These are phyloP conservation scores for Diplodus puntazzo DNA, from an alignment of 2,797 vertebrate species.

Conservation along the genomic window DNA sequence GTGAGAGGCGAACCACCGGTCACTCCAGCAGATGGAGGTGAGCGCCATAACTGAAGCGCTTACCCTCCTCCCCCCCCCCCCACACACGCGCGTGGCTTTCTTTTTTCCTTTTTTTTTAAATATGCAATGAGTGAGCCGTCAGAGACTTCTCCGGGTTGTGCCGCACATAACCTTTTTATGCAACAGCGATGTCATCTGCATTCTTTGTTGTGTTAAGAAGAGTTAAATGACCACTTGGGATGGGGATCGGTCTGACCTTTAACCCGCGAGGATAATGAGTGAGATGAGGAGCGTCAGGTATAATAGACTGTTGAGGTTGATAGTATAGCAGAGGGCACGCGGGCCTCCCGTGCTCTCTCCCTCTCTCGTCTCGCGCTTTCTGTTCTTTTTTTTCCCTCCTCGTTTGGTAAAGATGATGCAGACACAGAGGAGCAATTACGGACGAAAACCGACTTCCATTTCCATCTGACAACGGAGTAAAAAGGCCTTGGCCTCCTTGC, in stretches of 20 bases:
- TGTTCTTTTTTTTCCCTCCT: slow-evolving; percentile 5
- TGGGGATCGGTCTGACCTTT: slow-evolving; percentile 77
- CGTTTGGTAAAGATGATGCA: slow-evolving; percentile 71
- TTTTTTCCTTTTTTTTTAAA: slow-evolving; percentile 59
- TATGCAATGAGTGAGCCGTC: slow-evolving; percentile 72
- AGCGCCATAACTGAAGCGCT: slow-evolving; percentile 50
- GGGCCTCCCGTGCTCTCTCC: slow-evolving; percentile 50
- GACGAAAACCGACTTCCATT: slow-evolving; percentile 63
- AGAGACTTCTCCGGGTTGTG: slow-evolving; percentile 65
- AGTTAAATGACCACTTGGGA: slow-evolving; percentile 87
- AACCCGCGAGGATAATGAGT: slow-evolving; percentile 84
- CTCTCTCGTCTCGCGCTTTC: slow-evolving; percentile 37
- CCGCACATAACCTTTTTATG: slow-evolving; percentile 81
- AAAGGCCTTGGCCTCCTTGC: slow-evolving; percentile 67
- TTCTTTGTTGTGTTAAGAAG: slow-evolving; percentile 83
- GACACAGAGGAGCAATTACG: slow-evolving; percentile 79
- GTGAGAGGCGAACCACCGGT: slow-evolving; percentile 51
- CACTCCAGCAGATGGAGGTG: slow-evolving; percentile 47
- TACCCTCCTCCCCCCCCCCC: background rate
- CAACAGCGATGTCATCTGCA: slow-evolving; percentile 82
- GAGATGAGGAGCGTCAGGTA: slow-evolving; percentile 77
- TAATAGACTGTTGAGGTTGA: slow-evolving; percentile 79
- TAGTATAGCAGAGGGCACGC: slow-evolving; percentile 64
- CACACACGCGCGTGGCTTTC: too few species aligned
- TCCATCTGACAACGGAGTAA: slow-evolving; percentile 61